These are phyloP conservation scores for Heterohyrax brucei DNA, from an alignment of 2,797 vertebrate genomes.

Conservation along the genomic window DNA sequence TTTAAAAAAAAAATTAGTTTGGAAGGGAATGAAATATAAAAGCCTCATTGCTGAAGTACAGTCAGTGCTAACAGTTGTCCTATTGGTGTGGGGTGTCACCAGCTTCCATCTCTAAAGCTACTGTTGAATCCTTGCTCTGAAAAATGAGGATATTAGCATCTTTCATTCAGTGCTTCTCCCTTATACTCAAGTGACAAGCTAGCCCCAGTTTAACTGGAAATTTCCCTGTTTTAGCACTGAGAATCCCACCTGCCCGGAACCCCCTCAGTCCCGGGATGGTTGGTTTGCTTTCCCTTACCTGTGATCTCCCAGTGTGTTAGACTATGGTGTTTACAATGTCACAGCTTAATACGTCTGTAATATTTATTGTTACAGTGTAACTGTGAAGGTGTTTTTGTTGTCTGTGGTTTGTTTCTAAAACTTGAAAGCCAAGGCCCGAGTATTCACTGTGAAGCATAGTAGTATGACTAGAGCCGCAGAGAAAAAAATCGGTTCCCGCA, in stretches of 20 bases:
- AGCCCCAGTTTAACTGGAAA: constrained; percentile 53
- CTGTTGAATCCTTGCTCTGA: neutral
- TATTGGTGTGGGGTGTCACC: neutral
- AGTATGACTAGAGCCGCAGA: neutral
- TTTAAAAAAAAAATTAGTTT: neutral
- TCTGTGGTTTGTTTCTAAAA: neutral
- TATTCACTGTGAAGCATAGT: constrained; percentile 18
- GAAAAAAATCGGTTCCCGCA: neutral
- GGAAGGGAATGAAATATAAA: neutral
- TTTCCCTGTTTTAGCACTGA: constrained; percentile 17
- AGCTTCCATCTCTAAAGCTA: neutral
- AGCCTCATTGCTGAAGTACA: neutral
- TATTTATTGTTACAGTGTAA: neutral
- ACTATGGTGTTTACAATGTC: neutral
- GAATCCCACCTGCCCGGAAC: neutral
- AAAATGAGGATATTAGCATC: neutral
- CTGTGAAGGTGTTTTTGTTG: neutral
- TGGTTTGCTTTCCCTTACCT: neutral
- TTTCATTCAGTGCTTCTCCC: neutral
- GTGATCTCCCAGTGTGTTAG: neutral
- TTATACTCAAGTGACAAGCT: neutral
- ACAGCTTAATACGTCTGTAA: neutral
- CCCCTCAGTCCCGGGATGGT: neutral
- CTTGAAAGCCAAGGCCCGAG: neutral
- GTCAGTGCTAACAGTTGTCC: neutral